These are phyloP conservation scores for Labroides dimidiatus DNA, from an alignment of 2,797 vertebrate genomes.

Conservation along the genomic window DNA sequence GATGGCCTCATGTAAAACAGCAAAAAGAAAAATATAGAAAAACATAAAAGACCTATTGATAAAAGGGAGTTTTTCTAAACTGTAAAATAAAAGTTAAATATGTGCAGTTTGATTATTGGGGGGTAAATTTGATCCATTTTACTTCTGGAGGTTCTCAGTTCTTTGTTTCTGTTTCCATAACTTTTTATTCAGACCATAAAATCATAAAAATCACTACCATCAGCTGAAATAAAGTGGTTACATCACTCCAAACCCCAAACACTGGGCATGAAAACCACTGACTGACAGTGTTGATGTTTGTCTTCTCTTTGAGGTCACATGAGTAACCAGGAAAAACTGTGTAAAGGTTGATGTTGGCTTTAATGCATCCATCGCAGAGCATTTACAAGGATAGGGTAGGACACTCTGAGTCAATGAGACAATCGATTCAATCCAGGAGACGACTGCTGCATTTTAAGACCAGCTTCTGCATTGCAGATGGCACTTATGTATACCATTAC, in stretches of 20 bases:
- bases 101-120: no score
- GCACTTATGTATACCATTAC: conserved; percentile 64
- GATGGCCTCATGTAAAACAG: conserved; percentile 29
- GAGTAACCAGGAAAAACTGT: conserved; percentile 15
- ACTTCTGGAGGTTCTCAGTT: not conserved
- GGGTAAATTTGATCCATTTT: no score
- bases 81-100: no score
- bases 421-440: conserved; percentile 72
- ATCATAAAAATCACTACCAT: conserved; percentile 8
- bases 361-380: conserved; percentile 51
- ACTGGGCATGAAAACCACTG: conserved; percentile 4
- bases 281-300: not conserved
- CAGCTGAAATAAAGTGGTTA: not conserved
- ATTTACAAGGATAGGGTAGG: conserved; percentile 58
- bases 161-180: not conserved
- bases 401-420: conserved; percentile 65
- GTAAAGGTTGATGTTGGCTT: conserved; percentile 33
- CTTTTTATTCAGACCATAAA: not conserved
- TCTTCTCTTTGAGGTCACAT: conserved; percentile 21
- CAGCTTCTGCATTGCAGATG: conserved; percentile 79
- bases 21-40: not conserved
- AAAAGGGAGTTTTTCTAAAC: not conserved
- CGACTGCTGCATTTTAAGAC: conserved; percentile 72
- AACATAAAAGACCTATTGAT: not conserved
- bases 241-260: not conserved